Conservation (phyloP, 2,888 invertebrate species). For the Rhamnusium bicolor region DNA sequence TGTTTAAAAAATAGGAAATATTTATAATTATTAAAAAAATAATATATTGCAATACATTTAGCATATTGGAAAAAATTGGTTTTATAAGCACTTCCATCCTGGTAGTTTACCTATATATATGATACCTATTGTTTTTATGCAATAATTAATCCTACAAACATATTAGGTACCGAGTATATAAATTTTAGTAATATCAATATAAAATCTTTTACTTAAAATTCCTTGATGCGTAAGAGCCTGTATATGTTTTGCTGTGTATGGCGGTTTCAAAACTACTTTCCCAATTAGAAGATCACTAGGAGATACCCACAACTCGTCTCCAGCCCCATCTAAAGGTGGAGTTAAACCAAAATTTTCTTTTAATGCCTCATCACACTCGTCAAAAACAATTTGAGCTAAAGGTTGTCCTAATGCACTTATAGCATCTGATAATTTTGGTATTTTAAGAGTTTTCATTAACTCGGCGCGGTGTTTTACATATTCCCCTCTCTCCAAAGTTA, state of each 20-base stretch:
- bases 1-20: background rate
- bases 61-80: too few relatives aligned
- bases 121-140: too few relatives aligned
- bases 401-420: conserved; percentile 62
- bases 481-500: conserved; percentile 41
- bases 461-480: conserved; percentile 41
- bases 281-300: conserved; percentile 70
- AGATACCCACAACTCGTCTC: conserved; percentile 68
- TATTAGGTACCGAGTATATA: too few relatives aligned
- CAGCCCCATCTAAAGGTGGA: conserved; percentile 65
- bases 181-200: too few relatives aligned
- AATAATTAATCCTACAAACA: too few relatives aligned
- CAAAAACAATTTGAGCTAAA: conserved; percentile 66
- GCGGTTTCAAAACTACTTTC: conserved; percentile 68
- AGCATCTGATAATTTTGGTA: conserved; percentile 67
- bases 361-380: conserved; percentile 61
- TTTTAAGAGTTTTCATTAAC: conserved; percentile 47
- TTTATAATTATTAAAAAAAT: conserved; percentile 2
- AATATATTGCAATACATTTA: too few relatives aligned
- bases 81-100: too few relatives aligned
- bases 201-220: conserved; percentile 64
- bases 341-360: conserved; percentile 62
- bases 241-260: conserved; percentile 66
- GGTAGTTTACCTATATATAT: too few relatives aligned
- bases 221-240: conserved; percentile 69